Evolutionary conservation across 1,140 invertebrate genomes (phyloP), one percentile per base, ranked within the genome.

Genomic region (Anastatus disparis): DNA sequence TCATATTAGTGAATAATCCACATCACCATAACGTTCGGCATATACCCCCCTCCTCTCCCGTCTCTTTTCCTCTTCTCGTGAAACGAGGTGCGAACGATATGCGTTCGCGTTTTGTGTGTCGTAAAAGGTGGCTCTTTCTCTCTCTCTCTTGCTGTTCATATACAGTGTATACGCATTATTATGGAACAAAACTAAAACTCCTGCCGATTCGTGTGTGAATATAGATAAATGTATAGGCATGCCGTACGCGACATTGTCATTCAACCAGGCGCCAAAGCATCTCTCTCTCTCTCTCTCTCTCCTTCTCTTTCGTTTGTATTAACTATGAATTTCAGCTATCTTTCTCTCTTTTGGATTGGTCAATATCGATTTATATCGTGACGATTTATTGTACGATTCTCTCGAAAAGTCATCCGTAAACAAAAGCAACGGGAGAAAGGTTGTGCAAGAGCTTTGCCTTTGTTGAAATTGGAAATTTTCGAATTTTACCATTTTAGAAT

Each of bases 1-100:
- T 85, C 84, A 86, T 85, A 85, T 86, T 85, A 85, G 83, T 85
- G 83, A 86, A 86, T 86, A 86, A 86, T 86, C 84, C 83, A 81
- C 83, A 84, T 84, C 83, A 85, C 78, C 44, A 65, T 71, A 63
- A 62, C 50, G 40, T 35, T n/a, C n/a, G n/a, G n/a, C n/a, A n/a
- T 35, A 35, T 35, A 35, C 4, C 31, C 31, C n/a, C 13, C 58
- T 22, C n/a, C 20, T 58, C 22, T 17, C 12, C 35, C 20, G n/a
- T n/a, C n/a, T n/a, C n/a, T n/a, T n/a, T 52, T 6, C 31, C 27
- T 10, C 31, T 10, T 6, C 31, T 6, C 31, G 31, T 35, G 4
- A 6, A 13, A 7, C 35, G 50, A 42, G 59, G 56, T 40, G 52
- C 66, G 22, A 67, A 68, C 56, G 69, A 70, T 70, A 53, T 64